Base-by-base conservation (phyloP, 2,113 vertebrate genomes). In the Rhombomys opimus region DNA sequence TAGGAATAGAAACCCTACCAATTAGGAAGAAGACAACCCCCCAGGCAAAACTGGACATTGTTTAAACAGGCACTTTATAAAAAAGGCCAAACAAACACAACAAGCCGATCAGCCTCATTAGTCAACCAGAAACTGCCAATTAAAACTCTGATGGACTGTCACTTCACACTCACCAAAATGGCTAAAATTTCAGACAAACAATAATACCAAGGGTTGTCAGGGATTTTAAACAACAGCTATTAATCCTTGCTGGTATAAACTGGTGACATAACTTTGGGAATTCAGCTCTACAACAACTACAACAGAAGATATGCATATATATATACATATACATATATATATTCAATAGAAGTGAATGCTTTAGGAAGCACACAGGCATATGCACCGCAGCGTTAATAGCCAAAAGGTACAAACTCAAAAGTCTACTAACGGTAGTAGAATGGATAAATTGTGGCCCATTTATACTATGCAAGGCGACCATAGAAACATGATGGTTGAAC, bases 131-230 rank as follows among this genome's bases (percentile, higher is more conserved):
- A 97, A 50, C 54, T 50, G 18, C n/a, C 41, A 68, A 73, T 50
- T 57, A 22, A 80, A 94, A 73, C 52, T 46, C 95, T 85, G 18
- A 38, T 0, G 25, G 17, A 32, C 50, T 8, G 30, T 65, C 52
- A 32, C 25, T 67, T 73, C 46, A 38, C 35, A 46, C 2, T 54
- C n/a, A 75, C 7, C 35, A 61, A 73, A 67, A 80, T 35, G 87
- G 93, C 67, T 91, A 87, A 96, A 92, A 57, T 41, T 27, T 35
- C 70, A 80, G 63, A 11, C 73, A 6, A 84, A 85, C 50, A 87
- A 65, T 18, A 87, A 65, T 18, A 32, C 4, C 87, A 90, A 82
- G 76, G 32, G 88, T 0, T 46, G 30, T 0, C 70, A 87, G 59
- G 77, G 65, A 41, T 12, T 32, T 18, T 25, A 57, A 84, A 54